Evolutionary conservation across 2,113 vertebrate genomes (phyloP).

Genomic region (Aptenodytes patagonicus): DNA sequence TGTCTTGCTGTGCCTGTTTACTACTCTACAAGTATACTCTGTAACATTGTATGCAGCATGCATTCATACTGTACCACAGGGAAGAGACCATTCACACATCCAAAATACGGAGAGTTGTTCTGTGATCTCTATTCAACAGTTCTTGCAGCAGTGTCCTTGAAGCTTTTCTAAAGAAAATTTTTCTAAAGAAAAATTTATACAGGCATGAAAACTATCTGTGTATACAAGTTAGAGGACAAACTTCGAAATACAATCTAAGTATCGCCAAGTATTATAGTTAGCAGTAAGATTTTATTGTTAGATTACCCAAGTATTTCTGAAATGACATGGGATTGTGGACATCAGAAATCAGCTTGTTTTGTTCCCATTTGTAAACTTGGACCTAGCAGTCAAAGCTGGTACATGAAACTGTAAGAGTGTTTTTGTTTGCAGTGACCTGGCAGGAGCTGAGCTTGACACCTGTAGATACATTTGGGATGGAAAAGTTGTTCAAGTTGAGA

Average conservation of each 20-base stretch:
- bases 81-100: background rate
- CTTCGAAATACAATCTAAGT: background rate
- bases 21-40: background rate
- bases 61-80: background rate
- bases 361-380: background rate
- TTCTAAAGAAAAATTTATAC: background rate
- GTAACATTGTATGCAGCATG: background rate
- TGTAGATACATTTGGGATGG: background rate
- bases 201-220: background rate
- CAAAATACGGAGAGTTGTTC: background rate
- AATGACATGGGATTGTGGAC: background rate
- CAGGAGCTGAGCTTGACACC: background rate
- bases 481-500: background rate
- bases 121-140: background rate
- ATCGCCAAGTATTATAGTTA: background rate
- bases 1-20: background rate
- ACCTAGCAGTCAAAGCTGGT: background rate
- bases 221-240: background rate
- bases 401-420: background rate
- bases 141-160: background rate
- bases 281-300: background rate
- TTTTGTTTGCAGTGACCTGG: background rate
- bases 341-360: background rate
- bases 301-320: background rate
- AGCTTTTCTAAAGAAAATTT: background rate